phyloP scores from a whole-genome alignment of 2,888 invertebrate species.

The Cryptus armator region DNA sequence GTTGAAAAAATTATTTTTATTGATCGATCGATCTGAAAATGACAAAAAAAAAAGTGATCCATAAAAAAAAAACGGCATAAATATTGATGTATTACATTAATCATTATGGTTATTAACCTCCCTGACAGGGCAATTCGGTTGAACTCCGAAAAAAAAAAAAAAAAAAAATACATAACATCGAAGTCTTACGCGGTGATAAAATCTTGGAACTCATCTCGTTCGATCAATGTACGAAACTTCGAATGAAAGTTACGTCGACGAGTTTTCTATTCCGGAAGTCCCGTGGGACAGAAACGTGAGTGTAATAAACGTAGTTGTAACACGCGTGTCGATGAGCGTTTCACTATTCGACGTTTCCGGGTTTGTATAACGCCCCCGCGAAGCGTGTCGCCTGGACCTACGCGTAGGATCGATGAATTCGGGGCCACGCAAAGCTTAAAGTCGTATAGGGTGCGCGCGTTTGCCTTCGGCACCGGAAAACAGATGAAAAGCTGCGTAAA shows the following conservation, averaged over 20 bases:
- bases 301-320: slow-evolving; percentile 12
- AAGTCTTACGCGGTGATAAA: too few relatives aligned
- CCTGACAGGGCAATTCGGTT: neutral
- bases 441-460: slow-evolving; percentile 24
- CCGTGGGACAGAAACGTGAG: slow-evolving; percentile 11
- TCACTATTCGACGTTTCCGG: slow-evolving; percentile 49
- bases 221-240: too few relatives aligned
- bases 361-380: slow-evolving; percentile 27
- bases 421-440: slow-evolving; percentile 53
- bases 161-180: neutral
- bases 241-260: slow-evolving; percentile 2
- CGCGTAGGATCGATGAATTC: slow-evolving; percentile 67
- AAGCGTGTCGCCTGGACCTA: slow-evolving; percentile 51
- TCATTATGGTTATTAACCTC: too few relatives aligned
- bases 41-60: neutral
- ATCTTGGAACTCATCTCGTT: too few relatives aligned
- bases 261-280: slow-evolving; percentile 24
- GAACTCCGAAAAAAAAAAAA: neutral
- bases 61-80: too few relatives aligned
- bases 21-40: neutral
- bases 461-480: slow-evolving; percentile 23
- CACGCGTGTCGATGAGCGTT: slow-evolving; percentile 32
- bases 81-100: too few relatives aligned
- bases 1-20: neutral
- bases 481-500: slow-evolving; percentile 55